These are phyloP conservation scores for Lepus oiostolus DNA, from an alignment of 2,797 vertebrate species.

Conservation along the genomic window DNA sequence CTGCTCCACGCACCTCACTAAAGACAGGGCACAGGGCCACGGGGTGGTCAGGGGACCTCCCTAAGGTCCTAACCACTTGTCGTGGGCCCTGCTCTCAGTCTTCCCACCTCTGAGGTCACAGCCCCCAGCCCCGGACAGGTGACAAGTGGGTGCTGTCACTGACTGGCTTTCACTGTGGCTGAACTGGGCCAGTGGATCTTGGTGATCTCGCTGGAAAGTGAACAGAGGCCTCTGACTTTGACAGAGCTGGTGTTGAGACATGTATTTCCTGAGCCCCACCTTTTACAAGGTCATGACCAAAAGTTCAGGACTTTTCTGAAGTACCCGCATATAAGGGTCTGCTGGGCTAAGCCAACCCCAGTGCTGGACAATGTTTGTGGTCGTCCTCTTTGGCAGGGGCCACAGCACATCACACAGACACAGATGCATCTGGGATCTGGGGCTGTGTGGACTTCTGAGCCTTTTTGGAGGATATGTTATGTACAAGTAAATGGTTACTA, in stretches of 20 bases:
- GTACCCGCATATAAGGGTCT: neutral
- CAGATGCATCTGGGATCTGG: fast-evolving
- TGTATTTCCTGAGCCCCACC: fast-evolving
- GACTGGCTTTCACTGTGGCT: neutral
- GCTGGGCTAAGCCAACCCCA: neutral
- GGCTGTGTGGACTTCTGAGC: neutral
- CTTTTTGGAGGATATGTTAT: neutral
- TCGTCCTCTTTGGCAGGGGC: neutral
- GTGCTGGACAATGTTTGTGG: neutral
- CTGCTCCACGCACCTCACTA: fast-evolving
- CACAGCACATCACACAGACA: neutral
- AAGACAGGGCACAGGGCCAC: neutral
- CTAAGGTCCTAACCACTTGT: fast-evolving
- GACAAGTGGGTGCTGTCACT: neutral
- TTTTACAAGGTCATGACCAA: too few relatives aligned
- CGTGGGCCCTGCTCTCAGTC: neutral
- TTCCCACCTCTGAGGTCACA: fast-evolving
- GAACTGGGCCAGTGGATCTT: neutral
- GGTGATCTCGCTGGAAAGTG: neutral
- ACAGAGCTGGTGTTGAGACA: neutral
- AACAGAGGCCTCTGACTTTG: neutral
- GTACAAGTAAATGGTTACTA: fast-evolving
- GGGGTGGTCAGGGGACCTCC: neutral
- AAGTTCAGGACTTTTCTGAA: too few relatives aligned
- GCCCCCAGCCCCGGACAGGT: neutral